Conservation (phyloP, 2,888 invertebrate genomes). For the Apoda limacodes region DNA sequence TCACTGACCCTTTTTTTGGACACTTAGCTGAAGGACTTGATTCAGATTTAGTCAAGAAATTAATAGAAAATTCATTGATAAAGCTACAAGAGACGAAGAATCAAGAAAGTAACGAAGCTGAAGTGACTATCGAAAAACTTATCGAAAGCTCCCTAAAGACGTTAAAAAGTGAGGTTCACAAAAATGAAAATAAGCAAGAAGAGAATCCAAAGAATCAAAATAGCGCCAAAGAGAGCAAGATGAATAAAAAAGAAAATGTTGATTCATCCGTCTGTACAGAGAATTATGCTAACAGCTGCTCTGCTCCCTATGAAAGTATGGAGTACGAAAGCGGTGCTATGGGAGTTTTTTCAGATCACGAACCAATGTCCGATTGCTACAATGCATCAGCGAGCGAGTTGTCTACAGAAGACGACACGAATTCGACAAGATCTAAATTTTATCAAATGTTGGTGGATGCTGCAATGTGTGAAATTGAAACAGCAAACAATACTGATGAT, state of each 20-base stretch:
- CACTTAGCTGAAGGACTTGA: conserved; percentile 73
- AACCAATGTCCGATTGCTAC: conserved; percentile 77
- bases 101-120: conserved; percentile 53
- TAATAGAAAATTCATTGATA: conserved; percentile 76
- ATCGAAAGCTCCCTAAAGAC: conserved; percentile 60
- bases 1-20: conserved; percentile 74
- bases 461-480: conserved; percentile 76
- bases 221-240: conserved; percentile 27
- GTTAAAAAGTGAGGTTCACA: conserved; percentile 44
- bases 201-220: conserved; percentile 32
- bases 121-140: conserved; percentile 59
- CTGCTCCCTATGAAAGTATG: conserved; percentile 81
- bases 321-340: conserved; percentile 74
- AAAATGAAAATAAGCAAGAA: conserved; percentile 22
- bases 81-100: conserved; percentile 66
- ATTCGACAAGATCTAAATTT: conserved; percentile 76
- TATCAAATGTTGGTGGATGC: conserved; percentile 80
- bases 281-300: conserved; percentile 70
- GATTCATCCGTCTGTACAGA: conserved; percentile 36
- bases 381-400: conserved; percentile 76
- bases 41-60: conserved; percentile 71
- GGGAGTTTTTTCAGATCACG: conserved; percentile 63
- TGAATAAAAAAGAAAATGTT: conserved; percentile 28
- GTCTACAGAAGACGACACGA: conserved; percentile 74
- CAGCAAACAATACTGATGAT: conserved; percentile 70